These are phyloP conservation scores for Nerophis lumbriciformis DNA, from an alignment of 2,113 vertebrate species.

Conservation along the genomic window DNA sequence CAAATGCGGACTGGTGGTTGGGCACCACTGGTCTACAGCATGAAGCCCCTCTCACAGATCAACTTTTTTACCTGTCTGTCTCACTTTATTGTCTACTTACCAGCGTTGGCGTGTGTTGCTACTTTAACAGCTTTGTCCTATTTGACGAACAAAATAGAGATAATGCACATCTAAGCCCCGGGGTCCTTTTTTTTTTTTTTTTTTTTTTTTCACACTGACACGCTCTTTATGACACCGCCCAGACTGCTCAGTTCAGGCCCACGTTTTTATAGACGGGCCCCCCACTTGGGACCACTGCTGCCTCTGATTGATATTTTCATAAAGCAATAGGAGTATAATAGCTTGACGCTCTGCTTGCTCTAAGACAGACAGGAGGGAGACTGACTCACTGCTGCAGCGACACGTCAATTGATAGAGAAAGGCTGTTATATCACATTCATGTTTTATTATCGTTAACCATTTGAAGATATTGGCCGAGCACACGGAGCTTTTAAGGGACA, in stretches of 20 bases:
- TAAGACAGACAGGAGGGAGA: constrained; percentile 31
- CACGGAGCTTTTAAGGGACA: constrained; percentile 1
- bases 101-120: neutral
- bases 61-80: neutral
- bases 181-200: constrained; percentile 21
- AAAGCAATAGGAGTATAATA: constrained; percentile 46
- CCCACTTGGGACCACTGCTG: constrained; percentile 29
- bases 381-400: constrained; percentile 12
- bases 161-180: constrained; percentile 14
- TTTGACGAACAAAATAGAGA: constrained; percentile 19
- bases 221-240: constrained; percentile 43
- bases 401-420: constrained; percentile 3
- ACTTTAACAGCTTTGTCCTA: constrained; percentile 25
- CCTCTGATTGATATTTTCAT: constrained; percentile 55
- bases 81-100: neutral
- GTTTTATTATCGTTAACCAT: constrained; percentile 5
- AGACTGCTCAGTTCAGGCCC: constrained; percentile 33
- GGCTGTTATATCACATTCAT: neutral
- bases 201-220: constrained; percentile 1
- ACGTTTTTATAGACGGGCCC: constrained; percentile 42
- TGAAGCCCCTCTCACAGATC: neutral
- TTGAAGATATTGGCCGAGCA: constrained; percentile 7
- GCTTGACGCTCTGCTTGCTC: constrained; percentile 42
- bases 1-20: no score
- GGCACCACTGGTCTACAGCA: neutral